These are phyloP conservation scores for Mythimna albipuncta DNA, from an alignment of 2,888 invertebrate genomes.

Conservation along the genomic window DNA sequence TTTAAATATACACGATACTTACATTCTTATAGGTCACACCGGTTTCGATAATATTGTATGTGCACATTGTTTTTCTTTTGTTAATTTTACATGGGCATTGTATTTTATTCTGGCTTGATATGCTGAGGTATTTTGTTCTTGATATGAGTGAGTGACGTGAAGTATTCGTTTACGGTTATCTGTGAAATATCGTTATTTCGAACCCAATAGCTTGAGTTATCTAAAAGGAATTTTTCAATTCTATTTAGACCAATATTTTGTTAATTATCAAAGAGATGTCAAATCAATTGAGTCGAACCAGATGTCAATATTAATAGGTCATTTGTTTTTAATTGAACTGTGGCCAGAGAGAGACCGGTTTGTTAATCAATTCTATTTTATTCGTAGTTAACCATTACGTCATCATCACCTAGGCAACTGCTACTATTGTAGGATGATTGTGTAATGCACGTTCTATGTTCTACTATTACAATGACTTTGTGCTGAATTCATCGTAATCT, in stretches of 20 bases:
- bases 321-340: constrained; percentile 63
- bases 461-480: constrained; percentile 29
- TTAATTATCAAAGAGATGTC: constrained; percentile 45
- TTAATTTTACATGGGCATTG: constrained; percentile 35
- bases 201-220: constrained; percentile 8
- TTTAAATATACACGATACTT: constrained; percentile 50
- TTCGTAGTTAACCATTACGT: constrained; percentile 54
- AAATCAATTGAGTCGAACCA: constrained; percentile 51
- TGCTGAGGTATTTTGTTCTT: constrained; percentile 21
- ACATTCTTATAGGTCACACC: constrained; percentile 54
- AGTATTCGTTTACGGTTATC: neutral
- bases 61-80: constrained; percentile 34
- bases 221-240: neutral
- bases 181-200: constrained; percentile 12
- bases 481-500: constrained; percentile 27
- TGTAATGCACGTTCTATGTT: constrained; percentile 37
- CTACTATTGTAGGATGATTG: constrained; percentile 39
- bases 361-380: constrained; percentile 56
- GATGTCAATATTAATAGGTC: constrained; percentile 61
- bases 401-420: constrained; percentile 50
- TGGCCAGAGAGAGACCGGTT: constrained; percentile 51
- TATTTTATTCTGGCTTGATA: constrained; percentile 18
- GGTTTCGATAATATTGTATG: constrained; percentile 48
- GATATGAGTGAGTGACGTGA: constrained; percentile 1
- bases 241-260: constrained; percentile 16